A percentile compares a stretch with the other conserved stretches of the same genome.
These are phyloP conservation scores for Micrasema minimum DNA, from an alignment of 1,140 invertebrate species.

Conservation along the genomic window DNA sequence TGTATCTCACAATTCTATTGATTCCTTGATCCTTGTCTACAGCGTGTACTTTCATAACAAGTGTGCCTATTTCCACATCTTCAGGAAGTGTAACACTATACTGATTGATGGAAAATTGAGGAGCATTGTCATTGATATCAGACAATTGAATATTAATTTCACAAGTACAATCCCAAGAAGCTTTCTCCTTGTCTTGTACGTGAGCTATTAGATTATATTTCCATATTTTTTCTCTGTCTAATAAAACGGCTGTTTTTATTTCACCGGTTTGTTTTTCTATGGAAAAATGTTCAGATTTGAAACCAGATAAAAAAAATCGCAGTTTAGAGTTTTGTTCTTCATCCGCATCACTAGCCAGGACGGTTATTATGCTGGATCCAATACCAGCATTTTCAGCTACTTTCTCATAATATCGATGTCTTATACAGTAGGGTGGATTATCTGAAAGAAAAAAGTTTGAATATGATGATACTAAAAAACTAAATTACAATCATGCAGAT, in stretches of 20 bases:
- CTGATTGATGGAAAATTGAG: slow-evolving; percentile 76
- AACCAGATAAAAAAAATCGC: slow-evolving; percentile 79
- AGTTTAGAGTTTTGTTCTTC: slow-evolving; percentile 77
- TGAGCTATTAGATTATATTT: slow-evolving; percentile 77
- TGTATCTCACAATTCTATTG: slow-evolving; percentile 83
- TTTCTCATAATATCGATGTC: slow-evolving; percentile 74
- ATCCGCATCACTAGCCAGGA: slow-evolving; percentile 82
- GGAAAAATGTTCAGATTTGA: slow-evolving; percentile 77
- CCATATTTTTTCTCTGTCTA: slow-evolving; percentile 79
- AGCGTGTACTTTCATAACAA: slow-evolving; percentile 82
- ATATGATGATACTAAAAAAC: background rate
- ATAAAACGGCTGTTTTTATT: slow-evolving; percentile 73
- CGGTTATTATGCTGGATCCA: slow-evolving; percentile 75
- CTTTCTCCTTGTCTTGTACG: slow-evolving; percentile 80
- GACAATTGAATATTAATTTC: slow-evolving; percentile 77
- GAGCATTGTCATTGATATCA: slow-evolving; percentile 86
- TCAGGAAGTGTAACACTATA: slow-evolving; percentile 83
- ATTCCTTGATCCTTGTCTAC: slow-evolving; percentile 83
- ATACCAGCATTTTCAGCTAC: slow-evolving; percentile 78
- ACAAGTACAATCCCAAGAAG: slow-evolving; percentile 80
- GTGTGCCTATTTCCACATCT: slow-evolving; percentile 79
- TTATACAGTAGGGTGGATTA: slow-evolving; percentile 80
- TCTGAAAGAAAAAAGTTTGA: slow-evolving; percentile 58
- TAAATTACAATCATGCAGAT: background rate
- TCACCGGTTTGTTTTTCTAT: slow-evolving; percentile 77